Conservation (phyloP, 2,888 invertebrate species). For the Eueremaeus valkanovi region DNA sequence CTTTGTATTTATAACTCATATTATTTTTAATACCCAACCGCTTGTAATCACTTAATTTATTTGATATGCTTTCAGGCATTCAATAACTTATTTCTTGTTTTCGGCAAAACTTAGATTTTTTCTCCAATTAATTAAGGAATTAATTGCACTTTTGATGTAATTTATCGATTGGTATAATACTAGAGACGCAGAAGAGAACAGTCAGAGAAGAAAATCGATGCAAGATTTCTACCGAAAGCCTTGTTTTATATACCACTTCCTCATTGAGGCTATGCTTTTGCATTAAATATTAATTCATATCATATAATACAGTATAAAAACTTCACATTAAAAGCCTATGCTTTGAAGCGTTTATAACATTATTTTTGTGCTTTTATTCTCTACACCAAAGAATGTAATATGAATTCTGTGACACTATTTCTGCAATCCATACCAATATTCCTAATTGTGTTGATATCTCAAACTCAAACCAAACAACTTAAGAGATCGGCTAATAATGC, state of each 20-base stretch:
- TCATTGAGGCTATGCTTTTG: background rate
- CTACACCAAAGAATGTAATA: background rate
- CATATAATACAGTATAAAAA: background rate
- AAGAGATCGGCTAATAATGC: background rate
- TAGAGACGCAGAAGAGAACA: background rate
- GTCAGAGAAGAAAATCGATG: background rate
- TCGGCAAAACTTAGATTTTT: background rate
- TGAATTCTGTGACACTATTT: background rate
- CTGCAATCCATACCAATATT: background rate
- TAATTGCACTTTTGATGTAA: background rate
- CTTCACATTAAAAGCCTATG: background rate
- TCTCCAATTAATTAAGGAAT: background rate
- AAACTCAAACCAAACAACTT: background rate
- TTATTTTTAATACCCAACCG: background rate
- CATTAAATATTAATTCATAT: background rate
- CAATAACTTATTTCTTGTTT: background rate
- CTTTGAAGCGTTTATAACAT: background rate
- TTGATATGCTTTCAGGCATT: background rate
- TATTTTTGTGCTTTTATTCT: background rate
- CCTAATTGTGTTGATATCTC: background rate
- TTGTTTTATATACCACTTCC: conserved; percentile 1
- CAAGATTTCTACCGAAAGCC: background rate
- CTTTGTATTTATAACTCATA: too few species aligned
- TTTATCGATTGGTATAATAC: conserved; percentile 9
- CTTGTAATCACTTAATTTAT: background rate